Evolutionary conservation across 2,113 vertebrate species (phyloP), one percentile per base, ranked within the genome.

Genomic region (Phocoena phocoena): DNA sequence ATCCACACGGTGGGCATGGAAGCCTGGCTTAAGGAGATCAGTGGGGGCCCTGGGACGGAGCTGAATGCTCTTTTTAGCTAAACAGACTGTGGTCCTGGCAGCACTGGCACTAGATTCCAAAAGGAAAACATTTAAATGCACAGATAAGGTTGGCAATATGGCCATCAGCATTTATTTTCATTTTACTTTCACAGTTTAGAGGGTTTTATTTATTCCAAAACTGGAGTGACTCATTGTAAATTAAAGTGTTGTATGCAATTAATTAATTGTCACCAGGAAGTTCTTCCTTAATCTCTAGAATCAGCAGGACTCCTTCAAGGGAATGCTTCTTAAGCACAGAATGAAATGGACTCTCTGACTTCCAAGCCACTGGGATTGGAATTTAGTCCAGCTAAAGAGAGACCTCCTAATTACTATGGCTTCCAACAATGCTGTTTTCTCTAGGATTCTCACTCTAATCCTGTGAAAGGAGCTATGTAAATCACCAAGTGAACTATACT

Each of bases 391-490:
- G 88, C 58, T 88, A 86, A 97, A 88, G 74, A 83, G 50, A 96
- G 63, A 68, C 86, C 88, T 92, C 85, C 38, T 98, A 97, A 98
- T 98, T 97, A 97, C 95, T 97, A 90, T 68, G 88, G 21, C 71
- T 94, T 98, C 95, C 97, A 95, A 93, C 88, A 97, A 71, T 55
- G 62, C 25, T 73, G 5, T 79, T 74, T 96, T 92, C 96, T 94
- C 94, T 96, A 94, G 93, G 92, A 91, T 93, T 94, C 70, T 97
- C 82, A 89, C 55, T 94, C 65, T 96, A 98, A 97, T 98, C 73
- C 84, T 93, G 97, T 95, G 84, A 97, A 87, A 97, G 97, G 15
- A 94, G 73, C 90, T 98, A 88, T 38, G 97, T 88, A 96, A 98
- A 94, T 92, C 90, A 76, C 82, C 44, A 97, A 97, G 94, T 95